Conservation (phyloP, 2,797 vertebrate genomes). For the Neosilurus mollespiculum region DNA sequence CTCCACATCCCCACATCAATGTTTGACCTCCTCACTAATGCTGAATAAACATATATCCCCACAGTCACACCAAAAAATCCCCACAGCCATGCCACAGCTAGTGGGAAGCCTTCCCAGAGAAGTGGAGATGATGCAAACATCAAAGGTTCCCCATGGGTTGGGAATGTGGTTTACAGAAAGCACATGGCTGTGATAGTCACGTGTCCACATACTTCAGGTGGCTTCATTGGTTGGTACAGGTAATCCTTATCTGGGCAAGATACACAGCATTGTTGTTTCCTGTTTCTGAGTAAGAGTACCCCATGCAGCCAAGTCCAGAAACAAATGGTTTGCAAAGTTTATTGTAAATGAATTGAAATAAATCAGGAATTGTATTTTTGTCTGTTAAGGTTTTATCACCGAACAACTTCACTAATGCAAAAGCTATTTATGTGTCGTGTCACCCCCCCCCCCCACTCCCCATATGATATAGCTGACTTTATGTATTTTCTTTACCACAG, state of each 20-base stretch:
- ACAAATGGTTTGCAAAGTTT: neutral
- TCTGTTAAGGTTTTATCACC: neutral
- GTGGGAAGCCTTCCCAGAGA: neutral
- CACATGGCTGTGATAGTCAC: neutral
- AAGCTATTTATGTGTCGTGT: too few species aligned
- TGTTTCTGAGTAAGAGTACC: neutral
- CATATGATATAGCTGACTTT: neutral
- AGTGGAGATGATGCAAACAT: neutral
- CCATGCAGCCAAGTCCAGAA: neutral
- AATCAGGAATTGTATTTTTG: neutral
- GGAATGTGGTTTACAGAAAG: neutral
- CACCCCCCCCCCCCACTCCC: neutral
- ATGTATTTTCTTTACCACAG: constrained; percentile 2
- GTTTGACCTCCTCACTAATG: neutral
- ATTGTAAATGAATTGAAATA: neutral
- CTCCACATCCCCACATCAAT: neutral
- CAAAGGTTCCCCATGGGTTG: neutral
- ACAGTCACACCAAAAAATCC: too few species aligned
- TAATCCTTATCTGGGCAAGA: neutral
- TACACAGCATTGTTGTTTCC: neutral
- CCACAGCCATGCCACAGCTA: neutral
- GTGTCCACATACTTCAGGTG: neutral
- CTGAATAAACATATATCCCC: neutral
- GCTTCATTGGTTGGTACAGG: neutral
- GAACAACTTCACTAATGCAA: neutral